phyloP scores from a whole-genome alignment of 2,113 vertebrate genomes.

The Callipepla californica region DNA sequence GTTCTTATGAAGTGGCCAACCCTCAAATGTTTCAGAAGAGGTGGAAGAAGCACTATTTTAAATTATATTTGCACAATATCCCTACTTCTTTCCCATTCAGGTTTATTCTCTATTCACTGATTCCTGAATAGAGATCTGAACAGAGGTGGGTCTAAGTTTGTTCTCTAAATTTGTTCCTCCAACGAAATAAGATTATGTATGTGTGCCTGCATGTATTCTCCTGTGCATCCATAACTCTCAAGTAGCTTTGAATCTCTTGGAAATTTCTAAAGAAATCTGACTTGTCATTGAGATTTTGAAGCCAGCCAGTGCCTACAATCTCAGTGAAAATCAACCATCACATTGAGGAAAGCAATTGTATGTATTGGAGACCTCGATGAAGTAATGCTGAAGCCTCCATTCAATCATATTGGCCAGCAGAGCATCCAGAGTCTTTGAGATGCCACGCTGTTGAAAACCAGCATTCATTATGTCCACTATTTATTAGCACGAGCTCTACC shows the following conservation, averaged over 20 bases:
- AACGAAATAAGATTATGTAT: neutral
- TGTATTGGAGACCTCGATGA: rapidly evolving
- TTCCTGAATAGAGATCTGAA: neutral
- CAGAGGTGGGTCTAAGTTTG: neutral
- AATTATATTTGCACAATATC: neutral
- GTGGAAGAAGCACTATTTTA: rapidly evolving
- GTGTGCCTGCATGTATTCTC: rapidly evolving
- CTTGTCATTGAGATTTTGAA: neutral
- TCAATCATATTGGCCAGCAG: neutral
- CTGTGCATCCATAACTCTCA: neutral
- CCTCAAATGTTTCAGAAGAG: rapidly evolving
- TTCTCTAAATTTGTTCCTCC: neutral
- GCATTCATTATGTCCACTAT: neutral
- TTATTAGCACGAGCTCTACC: neutral
- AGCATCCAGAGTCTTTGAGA: neutral
- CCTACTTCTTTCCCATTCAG: neutral
- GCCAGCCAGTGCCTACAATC: neutral
- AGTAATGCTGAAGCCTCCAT: neutral
- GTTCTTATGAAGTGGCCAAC: neutral
- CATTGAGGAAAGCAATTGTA: neutral
- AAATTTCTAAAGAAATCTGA: neutral
- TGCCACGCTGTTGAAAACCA: neutral
- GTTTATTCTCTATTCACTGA: neutral
- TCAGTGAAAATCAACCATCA: neutral
- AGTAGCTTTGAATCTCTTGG: neutral